Evolutionary conservation across 2,113 vertebrate genomes (phyloP), one percentile per base, ranked within the genome.

Genomic region (Thinocorus orbignyianus): DNA sequence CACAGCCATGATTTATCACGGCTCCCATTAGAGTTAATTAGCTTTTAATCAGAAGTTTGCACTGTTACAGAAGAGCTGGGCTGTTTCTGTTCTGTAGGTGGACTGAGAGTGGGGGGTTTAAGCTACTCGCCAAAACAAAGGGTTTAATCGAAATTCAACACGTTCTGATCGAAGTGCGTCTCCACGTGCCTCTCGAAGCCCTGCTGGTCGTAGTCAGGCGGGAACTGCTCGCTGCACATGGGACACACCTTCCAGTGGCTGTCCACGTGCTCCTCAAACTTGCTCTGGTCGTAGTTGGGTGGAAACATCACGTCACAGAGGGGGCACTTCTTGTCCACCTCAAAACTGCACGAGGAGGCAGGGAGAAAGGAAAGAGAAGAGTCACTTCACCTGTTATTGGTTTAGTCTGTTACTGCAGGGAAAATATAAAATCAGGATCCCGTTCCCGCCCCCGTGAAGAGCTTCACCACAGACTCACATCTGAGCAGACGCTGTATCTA

Each of bases 211-310:
- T 98, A 99, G 98, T 99, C 99, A 0, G 99, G 99, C 0, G 99
- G 99, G 96, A 99, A 99, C 98, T 99, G 99, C 98, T 99, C 98
- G 0, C 98, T 98, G 98, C 99, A 99, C 99, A 99, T 99, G 28
- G 99, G 99, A 86, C 99, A 99, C 89, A 99, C 99, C 96, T 99
- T 99, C 99, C 99, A 99, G 98, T 99, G 99, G 93, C 99, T 99
- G 97, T 99, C 99, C 44, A 99, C 99, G 0, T 99, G 99, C 54
- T 99, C 99, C 97, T 99, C 99, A 35, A 99, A 99, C 97, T 99
- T 99, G 94, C 97, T 98, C 98, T 99, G 99, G 88, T 99, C 99
- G 0, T 99, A 99, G 98, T 99, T 99, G 1, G 99, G 99, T 9
- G 99, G 99, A 94, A 99, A 99, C 98, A 99, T 99, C 92, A 99